phyloP scores from a whole-genome alignment of 2,113 vertebrate genomes.

The Colinus virginianus region DNA sequence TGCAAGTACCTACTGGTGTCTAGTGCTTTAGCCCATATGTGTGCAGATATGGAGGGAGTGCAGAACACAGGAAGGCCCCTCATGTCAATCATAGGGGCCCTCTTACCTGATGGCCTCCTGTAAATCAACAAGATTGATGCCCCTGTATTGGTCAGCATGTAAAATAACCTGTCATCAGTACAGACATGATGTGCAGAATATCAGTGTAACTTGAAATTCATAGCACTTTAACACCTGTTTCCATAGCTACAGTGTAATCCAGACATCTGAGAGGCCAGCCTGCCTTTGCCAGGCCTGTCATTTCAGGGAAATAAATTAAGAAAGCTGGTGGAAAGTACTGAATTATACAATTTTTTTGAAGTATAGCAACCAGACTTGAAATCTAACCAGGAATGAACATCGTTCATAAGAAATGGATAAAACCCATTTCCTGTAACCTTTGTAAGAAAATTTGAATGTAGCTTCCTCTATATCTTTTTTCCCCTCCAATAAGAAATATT shows the following conservation, averaged over 20 bases:
- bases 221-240: constrained; percentile 87
- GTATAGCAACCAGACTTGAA: constrained; percentile 72
- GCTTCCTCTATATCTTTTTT: not conserved
- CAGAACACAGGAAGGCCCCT: not conserved
- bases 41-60: rapidly evolving
- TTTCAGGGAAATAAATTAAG: constrained; percentile 87
- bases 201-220: constrained; percentile 83
- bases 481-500: constrained; percentile 33
- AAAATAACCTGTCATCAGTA: constrained; percentile 74
- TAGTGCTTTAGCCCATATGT: rapidly evolving
- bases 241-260: constrained; percentile 87
- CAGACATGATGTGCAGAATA: constrained; percentile 77
- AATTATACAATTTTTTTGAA: constrained; percentile 82
- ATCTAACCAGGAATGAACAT: constrained; percentile 66
- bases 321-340: constrained; percentile 78
- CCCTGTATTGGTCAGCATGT: constrained; percentile 73
- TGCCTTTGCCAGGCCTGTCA: constrained; percentile 81
- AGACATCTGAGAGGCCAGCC: constrained; percentile 82
- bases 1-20: not conserved
- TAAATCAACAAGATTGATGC: constrained; percentile 71
- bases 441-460: constrained; percentile 64
- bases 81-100: not conserved
- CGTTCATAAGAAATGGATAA: constrained; percentile 60
- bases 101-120: not conserved
- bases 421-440: constrained; percentile 73